These are phyloP conservation scores for Triplophysa bombifrons DNA, from an alignment of 2,797 vertebrate genomes.

Conservation along the genomic window DNA sequence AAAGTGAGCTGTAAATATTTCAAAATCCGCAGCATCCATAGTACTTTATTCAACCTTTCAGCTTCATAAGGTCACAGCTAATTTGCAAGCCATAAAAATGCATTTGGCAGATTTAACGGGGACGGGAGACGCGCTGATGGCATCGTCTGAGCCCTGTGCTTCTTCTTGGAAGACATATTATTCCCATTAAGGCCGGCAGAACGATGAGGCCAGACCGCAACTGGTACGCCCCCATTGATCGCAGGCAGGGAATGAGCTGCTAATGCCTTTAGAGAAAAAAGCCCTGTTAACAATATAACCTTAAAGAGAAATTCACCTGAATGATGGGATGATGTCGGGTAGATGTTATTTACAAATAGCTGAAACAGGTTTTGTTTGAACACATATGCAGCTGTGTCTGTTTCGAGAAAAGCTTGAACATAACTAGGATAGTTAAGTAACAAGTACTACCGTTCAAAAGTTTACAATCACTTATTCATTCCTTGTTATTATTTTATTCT, in stretches of 20 bases:
- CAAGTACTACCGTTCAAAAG: no score
- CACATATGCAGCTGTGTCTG: not conserved
- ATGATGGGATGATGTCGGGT: not conserved
- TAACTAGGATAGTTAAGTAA: no score
- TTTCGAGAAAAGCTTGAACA: no score
- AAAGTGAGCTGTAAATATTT: conserved; percentile 78
- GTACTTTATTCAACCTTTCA: conserved; percentile 72
- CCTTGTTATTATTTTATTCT: no score
- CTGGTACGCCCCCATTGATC: conserved; percentile 53
- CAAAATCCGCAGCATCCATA: conserved; percentile 67
- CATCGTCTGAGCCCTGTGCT: conserved; percentile 72
- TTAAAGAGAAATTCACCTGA: conserved; percentile 14
- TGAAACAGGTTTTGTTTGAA: conserved; percentile 14
- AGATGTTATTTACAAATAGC: conserved; percentile 2
- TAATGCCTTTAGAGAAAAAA: conserved; percentile 57
- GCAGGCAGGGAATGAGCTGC: conserved; percentile 42
- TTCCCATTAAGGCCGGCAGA: conserved; percentile 71
- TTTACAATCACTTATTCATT: no score
- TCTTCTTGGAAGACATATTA: conserved; percentile 77
- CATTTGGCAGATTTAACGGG: conserved; percentile 71
- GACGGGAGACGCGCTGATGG: conserved; percentile 63
- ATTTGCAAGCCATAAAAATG: conserved; percentile 75
- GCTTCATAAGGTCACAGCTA: conserved; percentile 75
- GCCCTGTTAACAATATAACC: conserved; percentile 40
- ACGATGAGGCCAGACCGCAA: conserved; percentile 34